Base-by-base conservation (phyloP, 2,888 invertebrate genomes). In the Brachylomia viminalis region DNA sequence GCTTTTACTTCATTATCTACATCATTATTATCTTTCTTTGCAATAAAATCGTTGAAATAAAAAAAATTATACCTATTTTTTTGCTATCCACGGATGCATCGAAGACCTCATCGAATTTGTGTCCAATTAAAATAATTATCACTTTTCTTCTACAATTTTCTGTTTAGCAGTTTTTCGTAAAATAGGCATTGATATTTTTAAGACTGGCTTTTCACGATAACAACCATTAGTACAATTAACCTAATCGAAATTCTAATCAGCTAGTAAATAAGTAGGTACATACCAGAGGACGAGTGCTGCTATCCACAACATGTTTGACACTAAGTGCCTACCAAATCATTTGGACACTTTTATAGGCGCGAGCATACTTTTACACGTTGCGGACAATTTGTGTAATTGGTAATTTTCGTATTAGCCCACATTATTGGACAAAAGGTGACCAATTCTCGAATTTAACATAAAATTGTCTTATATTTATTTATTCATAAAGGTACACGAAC, bases 251-350 rank as follows among this genome's bases (percentile, higher is more conserved):
- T 30, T 59, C 20, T 11, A 20, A 58, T 30, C 6, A 59, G 20
- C 3, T 27, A 56, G 59, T 56, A 42, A 42, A 17, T 62, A 15
- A 42, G 23, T 5, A 65, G 33, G 33, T 75, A 76, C 76, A 0
- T 76, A 76, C 76, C 76, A 76, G 4, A 76, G 8, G 8, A 76
- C 49, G n/a, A 76, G 20, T 78, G 59, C n/a, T 45, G 58, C 17
- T 2, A 33, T 4, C 78, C 77, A 77, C 68, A 45, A 33, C 76
- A 76, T 76, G 13, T 52, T 8, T 42, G 27, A 45, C 8, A 76
- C 78, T 76, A 52, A 67, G 2, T 30, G 3, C 8, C 3, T n/a
- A 33, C 20, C 49, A 30, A 49, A 52, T 52, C 2, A 23, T 49
- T 62, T 38, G 13, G 15, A 38, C 30, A 17, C 11, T 52, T 47